Evolutionary conservation across 2,797 vertebrate species (phyloP).

Genomic region (Sebastes nivosus): DNA sequence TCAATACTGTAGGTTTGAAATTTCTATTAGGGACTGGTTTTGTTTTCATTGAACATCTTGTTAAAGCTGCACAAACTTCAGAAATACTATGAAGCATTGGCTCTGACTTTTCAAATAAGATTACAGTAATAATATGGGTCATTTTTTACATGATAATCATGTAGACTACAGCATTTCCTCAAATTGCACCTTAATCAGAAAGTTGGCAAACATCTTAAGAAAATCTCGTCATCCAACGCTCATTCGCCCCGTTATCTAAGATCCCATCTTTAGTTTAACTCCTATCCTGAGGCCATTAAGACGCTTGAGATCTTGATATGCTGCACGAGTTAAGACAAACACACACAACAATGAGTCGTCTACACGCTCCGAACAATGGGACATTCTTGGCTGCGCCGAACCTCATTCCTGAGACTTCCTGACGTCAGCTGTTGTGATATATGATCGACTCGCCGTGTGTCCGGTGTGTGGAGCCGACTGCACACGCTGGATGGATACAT

Average conservation of each 20-base stretch:
- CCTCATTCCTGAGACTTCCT: slow-evolving; percentile 69
- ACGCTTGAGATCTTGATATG: slow-evolving; percentile 17
- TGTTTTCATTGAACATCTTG: too few relatives aligned
- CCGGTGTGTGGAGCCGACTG: slow-evolving; percentile 20
- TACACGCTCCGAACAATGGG: slow-evolving; percentile 58
- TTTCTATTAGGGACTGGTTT: not conserved
- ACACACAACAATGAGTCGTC: slow-evolving; percentile 20
- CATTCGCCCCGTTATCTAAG: not conserved
- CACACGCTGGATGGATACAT: not conserved
- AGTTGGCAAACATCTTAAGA: not conserved
- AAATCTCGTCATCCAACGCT: slow-evolving; percentile 9
- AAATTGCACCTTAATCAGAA: not conserved
- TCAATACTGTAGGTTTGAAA: not conserved
- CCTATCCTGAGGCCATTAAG: slow-evolving; percentile 10
- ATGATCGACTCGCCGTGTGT: slow-evolving; percentile 48
- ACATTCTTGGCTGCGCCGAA: slow-evolving; percentile 50
- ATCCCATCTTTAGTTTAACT: slow-evolving; percentile 30
- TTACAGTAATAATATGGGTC: not conserved
- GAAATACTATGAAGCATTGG: not conserved
- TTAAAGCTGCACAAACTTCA: not conserved
- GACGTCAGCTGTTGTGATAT: slow-evolving; percentile 76
- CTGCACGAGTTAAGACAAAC: slow-evolving; percentile 41
- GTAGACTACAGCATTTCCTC: not conserved
- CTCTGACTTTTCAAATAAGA: not conserved
- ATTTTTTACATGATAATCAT: not conserved